These are phyloP conservation scores for Nematolebias whitei DNA, from an alignment of 2,113 vertebrate species.

Conservation along the genomic window DNA sequence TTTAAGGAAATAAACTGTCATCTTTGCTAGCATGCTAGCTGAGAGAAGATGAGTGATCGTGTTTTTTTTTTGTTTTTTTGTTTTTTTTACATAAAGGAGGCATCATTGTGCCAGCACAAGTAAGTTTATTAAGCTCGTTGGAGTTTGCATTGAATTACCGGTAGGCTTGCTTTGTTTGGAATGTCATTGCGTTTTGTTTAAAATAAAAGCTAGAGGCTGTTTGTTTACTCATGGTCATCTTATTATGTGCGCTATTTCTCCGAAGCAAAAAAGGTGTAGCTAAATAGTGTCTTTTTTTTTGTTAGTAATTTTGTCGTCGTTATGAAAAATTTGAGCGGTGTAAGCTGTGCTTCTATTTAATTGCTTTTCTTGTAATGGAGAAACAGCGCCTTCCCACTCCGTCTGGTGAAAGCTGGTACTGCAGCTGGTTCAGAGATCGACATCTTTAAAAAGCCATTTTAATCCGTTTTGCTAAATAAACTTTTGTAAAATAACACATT, in stretches of 20 bases:
- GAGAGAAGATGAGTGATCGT: constrained; percentile 5
- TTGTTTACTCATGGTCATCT: not conserved
- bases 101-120: not conserved
- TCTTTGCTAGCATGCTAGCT: constrained; percentile 51
- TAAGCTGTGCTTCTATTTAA: not conserved
- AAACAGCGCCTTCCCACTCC: constrained; percentile 36
- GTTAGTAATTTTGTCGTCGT: no score
- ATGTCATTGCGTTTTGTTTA: no score
- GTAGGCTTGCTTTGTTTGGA: no score
- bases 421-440: not conserved
- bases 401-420: constrained; percentile 12
- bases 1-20: not conserved
- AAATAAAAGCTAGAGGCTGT: not conserved
- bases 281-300: no score
- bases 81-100: no score
- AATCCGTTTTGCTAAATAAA: no score
- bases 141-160: not conserved
- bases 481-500: no score
- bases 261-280: not conserved
- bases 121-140: not conserved
- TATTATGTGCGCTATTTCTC: not conserved
- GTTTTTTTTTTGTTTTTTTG: no score
- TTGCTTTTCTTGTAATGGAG: not conserved
- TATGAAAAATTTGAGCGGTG: not conserved
- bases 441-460: no score